A percentile compares a stretch with the other conserved stretches of the same genome.
Conservation (phyloP, 2,797 vertebrate species). For the Enteromius anoplus region DNA sequence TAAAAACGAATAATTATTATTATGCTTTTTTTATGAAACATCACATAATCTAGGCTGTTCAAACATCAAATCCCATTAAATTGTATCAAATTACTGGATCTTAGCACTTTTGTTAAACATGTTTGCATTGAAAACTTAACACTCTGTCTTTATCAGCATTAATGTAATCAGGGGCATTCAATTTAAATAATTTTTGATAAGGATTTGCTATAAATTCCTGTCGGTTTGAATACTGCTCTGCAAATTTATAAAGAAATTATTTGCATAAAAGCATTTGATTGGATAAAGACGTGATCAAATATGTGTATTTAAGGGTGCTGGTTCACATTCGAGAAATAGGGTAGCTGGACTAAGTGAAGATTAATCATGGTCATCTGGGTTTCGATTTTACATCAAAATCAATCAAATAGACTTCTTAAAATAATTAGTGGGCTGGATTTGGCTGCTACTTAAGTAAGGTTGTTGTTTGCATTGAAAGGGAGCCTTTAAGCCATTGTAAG, state of each 20-base stretch:
- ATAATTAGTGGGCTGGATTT: not conserved
- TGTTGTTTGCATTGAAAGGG: conserved; percentile 18
- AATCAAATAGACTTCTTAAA: not conserved
- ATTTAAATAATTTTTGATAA: not conserved
- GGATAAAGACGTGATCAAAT: not conserved
- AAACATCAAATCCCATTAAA: not conserved
- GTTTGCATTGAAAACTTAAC: not conserved
- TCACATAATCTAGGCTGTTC: not conserved
- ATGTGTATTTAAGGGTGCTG: not conserved
- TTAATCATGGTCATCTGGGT: not conserved
- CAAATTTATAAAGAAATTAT: not conserved
- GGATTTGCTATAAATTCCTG: not conserved
- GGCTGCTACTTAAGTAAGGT: not conserved
- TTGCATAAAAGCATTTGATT: not conserved
- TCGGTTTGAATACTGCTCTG: not conserved
- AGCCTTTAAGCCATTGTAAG: conserved; percentile 1
- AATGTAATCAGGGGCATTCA: not conserved
- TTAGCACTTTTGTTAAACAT: not conserved
- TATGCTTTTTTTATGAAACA: not conserved
- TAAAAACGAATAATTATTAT: not conserved
- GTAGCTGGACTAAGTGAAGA: not conserved
- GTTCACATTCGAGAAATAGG: not conserved
- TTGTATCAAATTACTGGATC: not conserved
- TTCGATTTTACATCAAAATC: conserved; percentile 21
- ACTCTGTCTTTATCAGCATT: not conserved